Evolutionary conservation across 2,113 vertebrate species (phyloP).

Genomic region (Ameiurus melas): DNA sequence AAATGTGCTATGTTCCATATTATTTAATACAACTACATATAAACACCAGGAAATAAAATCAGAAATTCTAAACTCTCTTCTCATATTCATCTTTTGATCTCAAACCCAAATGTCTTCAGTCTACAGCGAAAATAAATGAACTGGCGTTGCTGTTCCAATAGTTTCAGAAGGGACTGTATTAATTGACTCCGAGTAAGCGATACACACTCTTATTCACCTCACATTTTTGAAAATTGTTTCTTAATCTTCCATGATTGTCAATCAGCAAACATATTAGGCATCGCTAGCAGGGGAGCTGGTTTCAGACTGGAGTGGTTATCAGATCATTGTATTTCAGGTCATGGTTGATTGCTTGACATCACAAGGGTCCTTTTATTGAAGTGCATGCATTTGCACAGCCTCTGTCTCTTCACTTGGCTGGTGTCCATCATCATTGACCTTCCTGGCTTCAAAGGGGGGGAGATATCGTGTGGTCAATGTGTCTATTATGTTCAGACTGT

Average conservation of each 20-base stretch:
- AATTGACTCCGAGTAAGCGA: not conserved
- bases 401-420: not conserved
- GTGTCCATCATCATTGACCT: not conserved
- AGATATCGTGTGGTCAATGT: constrained; percentile 3
- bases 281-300: not conserved
- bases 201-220: not conserved
- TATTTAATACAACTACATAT: no score
- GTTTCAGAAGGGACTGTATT: no score
- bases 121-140: no score
- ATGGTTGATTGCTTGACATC: not conserved
- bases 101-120: no score
- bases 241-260: not conserved
- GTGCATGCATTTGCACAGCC: not conserved
- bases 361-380: not conserved
- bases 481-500: not conserved
- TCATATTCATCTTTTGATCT: no score
- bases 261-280: not conserved
- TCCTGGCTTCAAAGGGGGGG: not conserved
- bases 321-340: not conserved
- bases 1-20: no score
- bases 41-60: no score
- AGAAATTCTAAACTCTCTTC: no score
- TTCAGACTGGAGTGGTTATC: not conserved
- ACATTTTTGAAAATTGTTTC: not conserved
- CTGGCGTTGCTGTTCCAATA: no score